A percentile compares a stretch with the other conserved stretches of the same genome.
Evolutionary conservation across 1,140 invertebrate genomes (phyloP).

Genomic region (Leucophenga varia): DNA sequence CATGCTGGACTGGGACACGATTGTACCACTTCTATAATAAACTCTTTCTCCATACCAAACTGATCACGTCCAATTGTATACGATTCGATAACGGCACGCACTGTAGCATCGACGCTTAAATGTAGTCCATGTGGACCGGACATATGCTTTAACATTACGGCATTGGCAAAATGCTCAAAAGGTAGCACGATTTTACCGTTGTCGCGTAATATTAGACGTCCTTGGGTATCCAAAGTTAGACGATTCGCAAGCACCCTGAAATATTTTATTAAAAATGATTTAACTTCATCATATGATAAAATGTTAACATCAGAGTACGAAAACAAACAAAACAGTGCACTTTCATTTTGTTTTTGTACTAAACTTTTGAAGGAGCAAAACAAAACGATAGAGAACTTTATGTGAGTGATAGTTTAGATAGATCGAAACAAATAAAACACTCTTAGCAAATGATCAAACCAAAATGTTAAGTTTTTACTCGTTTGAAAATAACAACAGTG

Average conservation of each 20-base stretch:
- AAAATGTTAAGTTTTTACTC: too few relatives aligned
- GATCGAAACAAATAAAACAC: too few relatives aligned
- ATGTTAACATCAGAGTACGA: too few relatives aligned
- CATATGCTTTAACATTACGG: constrained; percentile 86
- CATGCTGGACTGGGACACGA: constrained; percentile 84
- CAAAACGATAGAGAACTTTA: too few relatives aligned
- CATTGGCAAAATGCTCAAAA: constrained; percentile 86
- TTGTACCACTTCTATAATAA: constrained; percentile 82
- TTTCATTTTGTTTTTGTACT: too few relatives aligned
- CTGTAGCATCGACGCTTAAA: constrained; percentile 76
- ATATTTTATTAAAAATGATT: constrained; percentile 1
- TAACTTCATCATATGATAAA: too few relatives aligned
- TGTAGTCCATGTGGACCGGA: constrained; percentile 81
- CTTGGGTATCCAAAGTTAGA: constrained; percentile 79
- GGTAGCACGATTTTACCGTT: constrained; percentile 86
- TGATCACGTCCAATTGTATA: constrained; percentile 83
- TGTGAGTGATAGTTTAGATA: too few relatives aligned
- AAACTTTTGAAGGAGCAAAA: too few relatives aligned
- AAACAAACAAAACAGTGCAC: too few relatives aligned
- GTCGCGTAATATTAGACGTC: constrained; percentile 74
- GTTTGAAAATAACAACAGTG: too few relatives aligned
- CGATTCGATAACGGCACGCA: constrained; percentile 79
- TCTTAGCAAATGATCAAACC: too few relatives aligned
- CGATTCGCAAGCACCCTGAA: constrained; percentile 78
- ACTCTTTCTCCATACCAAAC: constrained; percentile 88